Conservation (phyloP, 2,888 invertebrate species). For the Pedicia rivosa region DNA sequence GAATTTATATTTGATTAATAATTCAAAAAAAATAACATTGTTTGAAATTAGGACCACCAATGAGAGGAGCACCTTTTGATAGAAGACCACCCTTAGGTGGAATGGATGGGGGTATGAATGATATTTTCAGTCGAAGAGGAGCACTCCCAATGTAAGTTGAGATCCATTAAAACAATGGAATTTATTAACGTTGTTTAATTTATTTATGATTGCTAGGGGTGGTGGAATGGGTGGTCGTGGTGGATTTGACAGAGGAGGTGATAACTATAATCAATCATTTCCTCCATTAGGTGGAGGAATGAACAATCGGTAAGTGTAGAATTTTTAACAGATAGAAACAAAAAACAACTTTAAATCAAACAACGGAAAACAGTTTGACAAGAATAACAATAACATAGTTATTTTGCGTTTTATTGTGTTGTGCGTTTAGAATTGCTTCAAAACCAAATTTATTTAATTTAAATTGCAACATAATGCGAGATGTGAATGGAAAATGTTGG, state of each 20-base stretch:
- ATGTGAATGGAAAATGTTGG: too few relatives aligned
- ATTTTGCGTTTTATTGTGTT: too few relatives aligned
- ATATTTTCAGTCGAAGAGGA: constrained; percentile 36
- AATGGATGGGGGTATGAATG: constrained; percentile 15
- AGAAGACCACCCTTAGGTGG: constrained; percentile 28
- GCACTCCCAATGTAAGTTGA: constrained; percentile 18
- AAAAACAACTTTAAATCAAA: too few relatives aligned
- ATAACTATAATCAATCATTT: constrained; percentile 19
- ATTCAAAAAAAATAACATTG: too few relatives aligned
- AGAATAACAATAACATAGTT: too few relatives aligned
- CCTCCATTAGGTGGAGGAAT: constrained; percentile 19
- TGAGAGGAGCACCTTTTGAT: constrained; percentile 16
- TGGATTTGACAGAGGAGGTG: constrained; percentile 12
- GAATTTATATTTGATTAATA: too few relatives aligned
- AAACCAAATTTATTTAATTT: too few relatives aligned
- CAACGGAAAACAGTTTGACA: too few relatives aligned
- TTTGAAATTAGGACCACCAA: constrained; percentile 6
- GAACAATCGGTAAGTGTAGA: constrained; percentile 18
- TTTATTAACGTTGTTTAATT: constrained; percentile 1
- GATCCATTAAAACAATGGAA: background rate
- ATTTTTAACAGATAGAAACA: background rate
- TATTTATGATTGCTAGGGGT: constrained; percentile 18
- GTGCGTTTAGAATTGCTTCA: too few relatives aligned
- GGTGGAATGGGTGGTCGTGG: constrained; percentile 13
- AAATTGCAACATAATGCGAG: too few relatives aligned